Conservation (phyloP, 2,888 invertebrate genomes). For the Drosophila anomelani region DNA sequence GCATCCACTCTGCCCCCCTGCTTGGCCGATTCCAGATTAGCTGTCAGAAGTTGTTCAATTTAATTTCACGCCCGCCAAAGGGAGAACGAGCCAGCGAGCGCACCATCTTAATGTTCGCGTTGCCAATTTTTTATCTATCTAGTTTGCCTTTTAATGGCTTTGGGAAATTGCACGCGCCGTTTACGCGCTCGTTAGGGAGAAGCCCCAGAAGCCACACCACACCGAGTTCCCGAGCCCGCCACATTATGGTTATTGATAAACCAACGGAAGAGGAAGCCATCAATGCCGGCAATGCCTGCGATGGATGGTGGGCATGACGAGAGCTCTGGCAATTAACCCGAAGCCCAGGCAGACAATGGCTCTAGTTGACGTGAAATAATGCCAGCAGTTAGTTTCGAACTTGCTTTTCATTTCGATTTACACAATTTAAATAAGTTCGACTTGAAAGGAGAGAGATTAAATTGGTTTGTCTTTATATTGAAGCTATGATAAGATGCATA, state of each 20-base stretch:
- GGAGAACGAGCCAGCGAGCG: background rate
- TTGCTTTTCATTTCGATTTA: background rate
- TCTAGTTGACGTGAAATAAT: conserved; percentile 4
- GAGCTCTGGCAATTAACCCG: conserved; percentile 33
- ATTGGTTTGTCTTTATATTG: background rate
- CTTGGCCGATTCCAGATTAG: conserved; percentile 55
- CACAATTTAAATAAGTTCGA: background rate
- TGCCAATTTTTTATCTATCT: conserved; percentile 70
- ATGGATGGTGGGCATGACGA: background rate
- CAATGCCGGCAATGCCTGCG: conserved; percentile 15
- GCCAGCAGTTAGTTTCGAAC: background rate
- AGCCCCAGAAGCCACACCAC: conserved; percentile 25
- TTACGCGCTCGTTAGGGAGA: conserved; percentile 75
- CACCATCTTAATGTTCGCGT: conserved; percentile 69
- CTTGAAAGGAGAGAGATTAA: background rate
- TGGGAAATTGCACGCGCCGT: conserved; percentile 78
- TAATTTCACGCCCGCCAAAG: conserved; percentile 65
- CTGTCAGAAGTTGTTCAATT: conserved; percentile 81
- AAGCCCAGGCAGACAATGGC: conserved; percentile 28
- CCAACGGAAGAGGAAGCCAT: conserved; percentile 28
- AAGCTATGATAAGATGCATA: background rate
- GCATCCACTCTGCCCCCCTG: conserved; percentile 33
- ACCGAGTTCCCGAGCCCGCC: conserved; percentile 5
- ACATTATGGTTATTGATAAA: conserved; percentile 78
- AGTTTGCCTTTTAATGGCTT: conserved; percentile 72